Conservation (phyloP, 2,797 vertebrate species). For the Meriones psammophilus region DNA sequence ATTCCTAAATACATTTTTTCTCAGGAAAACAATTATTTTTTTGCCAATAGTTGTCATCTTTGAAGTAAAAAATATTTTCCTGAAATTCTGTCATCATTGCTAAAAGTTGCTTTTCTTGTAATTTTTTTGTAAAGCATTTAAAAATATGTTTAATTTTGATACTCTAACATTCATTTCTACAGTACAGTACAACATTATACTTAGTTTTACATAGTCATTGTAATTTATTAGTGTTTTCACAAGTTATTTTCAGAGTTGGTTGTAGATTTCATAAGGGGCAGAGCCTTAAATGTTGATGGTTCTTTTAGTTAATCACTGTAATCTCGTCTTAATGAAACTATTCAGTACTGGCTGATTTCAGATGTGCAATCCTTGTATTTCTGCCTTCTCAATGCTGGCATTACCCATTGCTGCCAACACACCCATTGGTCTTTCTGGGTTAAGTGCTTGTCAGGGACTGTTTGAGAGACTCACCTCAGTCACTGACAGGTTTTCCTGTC, state of each 20-base stretch:
- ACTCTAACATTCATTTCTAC: neutral
- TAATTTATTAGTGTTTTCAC: slow-evolving; percentile 9
- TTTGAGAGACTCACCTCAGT: neutral
- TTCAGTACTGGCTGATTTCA: neutral
- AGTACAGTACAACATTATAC: neutral
- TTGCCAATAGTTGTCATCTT: neutral
- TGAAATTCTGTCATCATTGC: neutral
- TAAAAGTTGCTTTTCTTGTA: neutral
- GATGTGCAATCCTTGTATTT: neutral
- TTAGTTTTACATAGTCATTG: neutral
- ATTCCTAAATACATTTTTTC: neutral
- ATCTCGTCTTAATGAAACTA: neutral
- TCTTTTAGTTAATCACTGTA: neutral
- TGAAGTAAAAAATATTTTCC: neutral
- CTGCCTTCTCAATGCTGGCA: neutral
- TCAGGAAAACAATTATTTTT: slow-evolving; percentile 40
- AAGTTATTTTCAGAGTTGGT: slow-evolving; percentile 15
- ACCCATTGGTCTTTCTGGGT: neutral
- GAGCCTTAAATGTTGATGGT: neutral
- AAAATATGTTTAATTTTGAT: neutral
- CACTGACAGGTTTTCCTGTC: neutral
- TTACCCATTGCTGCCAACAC: neutral
- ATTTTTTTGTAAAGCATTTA: neutral
- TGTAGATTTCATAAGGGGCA: slow-evolving; percentile 6
- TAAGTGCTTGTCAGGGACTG: neutral